Base-by-base conservation (phyloP, 2,888 invertebrate genomes). In the Alcis repandata region DNA sequence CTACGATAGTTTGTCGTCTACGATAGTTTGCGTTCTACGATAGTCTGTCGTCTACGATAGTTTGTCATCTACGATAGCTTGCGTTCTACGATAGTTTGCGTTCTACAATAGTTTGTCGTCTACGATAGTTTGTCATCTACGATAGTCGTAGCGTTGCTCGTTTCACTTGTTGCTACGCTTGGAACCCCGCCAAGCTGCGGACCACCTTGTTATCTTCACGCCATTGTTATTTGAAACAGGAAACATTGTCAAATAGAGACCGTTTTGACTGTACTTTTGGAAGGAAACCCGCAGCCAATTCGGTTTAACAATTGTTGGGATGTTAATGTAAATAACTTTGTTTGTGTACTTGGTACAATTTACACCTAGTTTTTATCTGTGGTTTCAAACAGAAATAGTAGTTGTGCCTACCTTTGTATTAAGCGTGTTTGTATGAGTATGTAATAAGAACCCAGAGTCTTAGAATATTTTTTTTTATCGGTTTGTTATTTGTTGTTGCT, bases 131-230 rank as follows among this genome's bases (percentile, higher is more conserved):
- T 27, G 32, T 15, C 32, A 10, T 27, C 7, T 43, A 45, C 19
- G 20, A 45, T 22, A 13, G 36, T 36, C n/a, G 8, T 6, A 33
- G 13, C 15, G 38, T 43, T 7, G 32, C 20, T 33, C 19, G 56
- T 43, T 51, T 56, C 51, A 65, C 59, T 65, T 56, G 64, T 65
- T 65, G 64, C 59, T 41, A 41, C 20, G 54, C 36, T 65, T 65
- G 64, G 64, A 59, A 56, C 10, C 15, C n/a, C 41, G 64, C 64
- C 63, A 63, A 43, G 19, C 43, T 19, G 17, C 32, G 32, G 53
- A 20, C 13, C 8, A 38, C 19, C 53, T 48, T 53, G 17, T 48
- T 48, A 49, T 49, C 48, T 27, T 32, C 48, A 41, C 20, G 40
- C 27, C 15, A n/a, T 58, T 53, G 63, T 53, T 51, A 32, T 17